phyloP scores from a whole-genome alignment of 35 echinoderm and acorn worm species.

The Apostichopus californicus region DNA sequence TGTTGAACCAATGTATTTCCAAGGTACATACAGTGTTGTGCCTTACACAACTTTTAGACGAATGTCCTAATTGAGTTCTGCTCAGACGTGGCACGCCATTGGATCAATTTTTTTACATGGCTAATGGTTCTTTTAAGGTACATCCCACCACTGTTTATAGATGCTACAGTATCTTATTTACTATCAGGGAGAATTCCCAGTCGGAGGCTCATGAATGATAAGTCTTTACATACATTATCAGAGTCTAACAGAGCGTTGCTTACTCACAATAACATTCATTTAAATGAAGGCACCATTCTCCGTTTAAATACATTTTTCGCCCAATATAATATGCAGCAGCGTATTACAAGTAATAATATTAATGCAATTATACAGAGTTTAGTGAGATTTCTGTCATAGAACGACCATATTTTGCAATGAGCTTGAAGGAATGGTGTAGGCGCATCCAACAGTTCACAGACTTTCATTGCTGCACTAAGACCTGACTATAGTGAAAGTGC shows the following conservation, averaged over 20 bases:
- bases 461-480: neutral
- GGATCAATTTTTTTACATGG: slow-evolving; percentile 2
- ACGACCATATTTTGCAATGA: neutral
- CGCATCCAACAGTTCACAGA: neutral
- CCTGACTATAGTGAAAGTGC: neutral
- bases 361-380: neutral
- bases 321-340: neutral
- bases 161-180: neutral
- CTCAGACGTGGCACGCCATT: neutral
- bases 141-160: neutral
- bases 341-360: neutral
- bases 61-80: neutral
- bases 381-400: neutral
- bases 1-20: neutral
- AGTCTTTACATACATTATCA: neutral
- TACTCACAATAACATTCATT: neutral
- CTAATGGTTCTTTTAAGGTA: neutral
- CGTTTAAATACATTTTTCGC: slow-evolving; percentile 1
- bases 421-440: neutral
- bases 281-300: neutral
- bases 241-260: neutral
- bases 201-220: neutral
- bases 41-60: neutral
- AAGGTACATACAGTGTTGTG: neutral
- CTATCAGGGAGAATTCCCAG: neutral